Base-by-base conservation (phyloP, 2,888 invertebrate species). In the Neoscelio sp. region DNA sequence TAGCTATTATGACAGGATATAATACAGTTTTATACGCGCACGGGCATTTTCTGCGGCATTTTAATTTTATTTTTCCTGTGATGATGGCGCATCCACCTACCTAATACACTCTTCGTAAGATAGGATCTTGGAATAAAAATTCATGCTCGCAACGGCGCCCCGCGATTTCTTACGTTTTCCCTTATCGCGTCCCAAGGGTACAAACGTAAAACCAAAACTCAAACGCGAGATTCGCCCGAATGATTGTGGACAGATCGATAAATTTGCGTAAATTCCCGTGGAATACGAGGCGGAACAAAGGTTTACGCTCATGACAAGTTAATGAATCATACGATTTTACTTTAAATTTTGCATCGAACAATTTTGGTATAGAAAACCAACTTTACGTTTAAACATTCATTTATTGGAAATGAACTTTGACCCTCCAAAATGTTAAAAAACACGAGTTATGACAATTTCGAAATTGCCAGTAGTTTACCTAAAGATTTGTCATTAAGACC, bases 101-200 rank as follows among this genome's bases (percentile, higher is more conserved):
- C 70, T 76, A 56, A 70, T 76, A 70, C 56, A 70, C 44, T 81
- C 79, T 80, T 54, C 60, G 46, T 48, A 42, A 78, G 88, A 88
- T 88, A 88, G 83, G 80, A 87, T 88, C 88, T 83, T 84, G 82
- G 85, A 88, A 88, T 89, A 89, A 89, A 89, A 89, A 89, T 89
- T 88, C 87, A 87, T 85, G 86, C 87, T 86, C 85, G 82, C 85
- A 86, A 85, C 85, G 84, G 80, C 82, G 84, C 84, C 81, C 82
- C 70, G 80, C 74, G 79, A 81, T 82, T 83, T 81, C 84, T 84
- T 85, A 81, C 83, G 79, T 82, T 83, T 84, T 82, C 68, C 76
- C 87, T 88, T 88, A 88, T 88, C 88, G 75, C 79, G 82, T 85
- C 84, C 84, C 87, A 62, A 81, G 85, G 86, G 86, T 81, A 76